phyloP scores from a whole-genome alignment of 2,797 vertebrate genomes.

The Lithobates sylvaticus region DNA sequence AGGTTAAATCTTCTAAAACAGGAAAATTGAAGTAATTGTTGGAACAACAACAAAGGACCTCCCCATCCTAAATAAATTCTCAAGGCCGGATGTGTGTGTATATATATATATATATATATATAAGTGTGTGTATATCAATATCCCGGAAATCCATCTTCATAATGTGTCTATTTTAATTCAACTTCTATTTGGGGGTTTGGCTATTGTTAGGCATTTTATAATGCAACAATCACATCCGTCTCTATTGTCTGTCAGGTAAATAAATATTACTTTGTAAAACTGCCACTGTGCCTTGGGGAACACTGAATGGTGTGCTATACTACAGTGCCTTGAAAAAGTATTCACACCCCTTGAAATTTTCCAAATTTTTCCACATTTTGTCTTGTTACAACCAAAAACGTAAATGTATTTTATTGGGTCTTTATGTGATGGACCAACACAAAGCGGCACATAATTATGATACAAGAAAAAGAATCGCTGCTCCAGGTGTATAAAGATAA shows the following conservation, averaged over 20 bases:
- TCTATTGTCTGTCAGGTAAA: slow-evolving; percentile 29
- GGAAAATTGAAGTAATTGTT: slow-evolving; percentile 38
- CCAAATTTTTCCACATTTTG: too few relatives aligned
- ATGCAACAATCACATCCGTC: slow-evolving; percentile 18
- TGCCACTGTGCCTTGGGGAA: too few relatives aligned
- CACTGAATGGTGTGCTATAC: too few relatives aligned
- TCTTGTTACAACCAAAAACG: too few relatives aligned
- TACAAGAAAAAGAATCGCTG: too few relatives aligned
- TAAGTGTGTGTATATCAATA: background rate
- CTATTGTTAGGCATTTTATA: slow-evolving; percentile 43
- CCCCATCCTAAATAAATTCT: slow-evolving; percentile 15
- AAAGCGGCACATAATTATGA: too few relatives aligned
- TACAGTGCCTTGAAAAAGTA: too few relatives aligned
- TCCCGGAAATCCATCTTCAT: slow-evolving; percentile 30
- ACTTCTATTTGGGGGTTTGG: slow-evolving; percentile 4
- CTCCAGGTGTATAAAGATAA: too few relatives aligned
- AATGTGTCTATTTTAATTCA: slow-evolving; percentile 20
- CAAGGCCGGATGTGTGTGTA: slow-evolving; percentile 37
- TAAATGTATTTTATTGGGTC: too few relatives aligned
- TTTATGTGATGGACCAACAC: too few relatives aligned
- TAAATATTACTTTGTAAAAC: too few relatives aligned
- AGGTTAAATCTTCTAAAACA: slow-evolving; percentile 17
- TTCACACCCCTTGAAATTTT: too few relatives aligned
- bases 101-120: slow-evolving; percentile 22
- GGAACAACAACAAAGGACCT: slow-evolving; percentile 31